Conservation (phyloP, 2,113 vertebrate species). For the Antechinus stuartii region DNA sequence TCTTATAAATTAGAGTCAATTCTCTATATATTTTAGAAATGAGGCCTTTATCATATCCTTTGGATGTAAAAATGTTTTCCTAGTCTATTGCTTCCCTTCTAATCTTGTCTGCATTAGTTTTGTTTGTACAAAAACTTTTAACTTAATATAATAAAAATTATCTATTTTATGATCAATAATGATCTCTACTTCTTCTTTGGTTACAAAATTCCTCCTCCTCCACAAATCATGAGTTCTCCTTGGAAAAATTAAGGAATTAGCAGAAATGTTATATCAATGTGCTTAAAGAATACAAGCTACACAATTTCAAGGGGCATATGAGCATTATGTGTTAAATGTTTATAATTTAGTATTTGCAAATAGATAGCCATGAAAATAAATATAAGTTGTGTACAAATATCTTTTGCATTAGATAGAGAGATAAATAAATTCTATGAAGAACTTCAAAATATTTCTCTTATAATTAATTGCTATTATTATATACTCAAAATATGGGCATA, state of each 20-base stretch:
- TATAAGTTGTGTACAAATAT: background rate
- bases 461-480: background rate
- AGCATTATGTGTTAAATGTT: background rate
- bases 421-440: background rate
- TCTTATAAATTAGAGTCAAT: too few relatives aligned
- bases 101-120: too few relatives aligned
- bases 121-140: too few relatives aligned
- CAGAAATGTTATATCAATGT: background rate
- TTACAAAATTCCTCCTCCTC: too few relatives aligned
- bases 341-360: background rate
- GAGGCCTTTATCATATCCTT: too few relatives aligned
- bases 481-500: background rate
- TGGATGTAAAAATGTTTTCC: too few relatives aligned
- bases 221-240: background rate
- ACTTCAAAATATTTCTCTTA: background rate
- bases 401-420: background rate
- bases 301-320: background rate
- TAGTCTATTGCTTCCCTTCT: too few relatives aligned
- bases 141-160: too few relatives aligned
- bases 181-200: too few relatives aligned
- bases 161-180: too few relatives aligned
- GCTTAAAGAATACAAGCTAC: background rate
- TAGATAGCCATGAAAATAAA: background rate
- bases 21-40: too few relatives aligned
- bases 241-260: background rate